Evolutionary conservation across 2,113 vertebrate species (phyloP), one percentile per base, ranked within the genome.

Genomic region (Hypanus sabinus): DNA sequence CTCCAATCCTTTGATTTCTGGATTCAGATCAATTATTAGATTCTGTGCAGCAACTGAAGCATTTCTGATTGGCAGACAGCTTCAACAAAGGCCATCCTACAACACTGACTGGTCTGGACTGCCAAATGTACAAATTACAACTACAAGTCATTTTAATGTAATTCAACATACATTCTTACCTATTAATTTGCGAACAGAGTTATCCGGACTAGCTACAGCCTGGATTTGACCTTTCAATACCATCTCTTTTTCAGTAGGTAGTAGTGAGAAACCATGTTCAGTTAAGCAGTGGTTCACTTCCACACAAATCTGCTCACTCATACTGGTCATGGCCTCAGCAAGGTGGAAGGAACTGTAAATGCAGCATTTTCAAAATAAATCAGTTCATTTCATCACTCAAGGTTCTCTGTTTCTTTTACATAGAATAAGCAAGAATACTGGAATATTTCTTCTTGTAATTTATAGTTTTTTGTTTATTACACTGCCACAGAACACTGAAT

Each of bases 161-260:
- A 71, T 38, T 38, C 33, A 71, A 92, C 0, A n/a, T 65, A 93
- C 22, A 93, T 36, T 94, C 46, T 96, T 97, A 99, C 99, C 98
- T 96, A 99, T 97, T 20, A 99, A 96, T 95, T 96, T 97, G 95
- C 97, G 97, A 73, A 99, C 96, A 0, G 97, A 96, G 96, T 99
- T 98, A 6, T 98, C 97, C 0, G 96, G 95, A 22, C 96, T 96
- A 94, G 95, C 95, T 94, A 96, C 95, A 0, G 98, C 97, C 27
- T 96, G 97, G 95, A 99, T 98, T 93, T 99, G 98, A 46, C 99
- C 98, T 96, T 97, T 99, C 73, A 99, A 96, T 4, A 94, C 95
- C 12, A 94, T 94, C 95, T 97, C 97, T 11, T 96, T 95, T 94
- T 97, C 97, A 0, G 94, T 1, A 12, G 97, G 95, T 94, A 98